Evolutionary conservation across 2,113 vertebrate genomes (phyloP).

Genomic region (Semnornis frantzii): DNA sequence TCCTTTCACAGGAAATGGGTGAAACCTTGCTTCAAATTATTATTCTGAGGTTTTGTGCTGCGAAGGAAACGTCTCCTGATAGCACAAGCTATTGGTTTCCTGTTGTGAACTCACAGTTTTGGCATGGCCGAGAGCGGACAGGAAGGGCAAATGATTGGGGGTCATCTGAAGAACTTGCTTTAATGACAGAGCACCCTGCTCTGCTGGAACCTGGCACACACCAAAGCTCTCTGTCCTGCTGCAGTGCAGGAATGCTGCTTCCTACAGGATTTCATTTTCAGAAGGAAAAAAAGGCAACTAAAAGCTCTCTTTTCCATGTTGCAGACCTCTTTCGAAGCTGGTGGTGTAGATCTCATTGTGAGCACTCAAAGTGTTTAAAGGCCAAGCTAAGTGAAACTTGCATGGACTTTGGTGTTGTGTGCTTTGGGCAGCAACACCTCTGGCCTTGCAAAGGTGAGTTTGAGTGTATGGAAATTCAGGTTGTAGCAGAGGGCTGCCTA

Average conservation of each 20-base stretch:
- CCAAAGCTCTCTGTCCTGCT: background rate
- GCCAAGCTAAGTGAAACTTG: background rate
- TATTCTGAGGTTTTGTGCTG: constrained; percentile 83
- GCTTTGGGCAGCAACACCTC: background rate
- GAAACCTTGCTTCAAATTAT: constrained; percentile 85
- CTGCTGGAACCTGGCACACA: accelerated
- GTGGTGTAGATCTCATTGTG: background rate
- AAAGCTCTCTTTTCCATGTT: background rate
- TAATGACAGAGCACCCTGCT: constrained; percentile 37
- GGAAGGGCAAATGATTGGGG: constrained; percentile 71
- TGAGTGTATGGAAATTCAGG: background rate
- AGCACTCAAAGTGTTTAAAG: background rate
- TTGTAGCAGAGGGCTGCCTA: background rate
- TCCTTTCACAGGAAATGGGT: constrained; percentile 91
- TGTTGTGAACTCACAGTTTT: constrained; percentile 86
- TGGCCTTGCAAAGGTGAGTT: background rate
- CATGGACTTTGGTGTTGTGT: background rate
- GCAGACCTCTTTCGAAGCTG: background rate
- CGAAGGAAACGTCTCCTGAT: constrained; percentile 93
- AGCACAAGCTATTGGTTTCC: constrained; percentile 89
- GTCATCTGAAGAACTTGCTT: constrained; percentile 61
- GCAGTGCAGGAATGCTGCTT: background rate
- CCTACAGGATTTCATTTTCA: background rate
- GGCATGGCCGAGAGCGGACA: constrained; percentile 64
- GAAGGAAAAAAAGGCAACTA: background rate